Evolutionary conservation across 2,113 vertebrate genomes (phyloP).

Genomic region (Cercocebus atys): DNA sequence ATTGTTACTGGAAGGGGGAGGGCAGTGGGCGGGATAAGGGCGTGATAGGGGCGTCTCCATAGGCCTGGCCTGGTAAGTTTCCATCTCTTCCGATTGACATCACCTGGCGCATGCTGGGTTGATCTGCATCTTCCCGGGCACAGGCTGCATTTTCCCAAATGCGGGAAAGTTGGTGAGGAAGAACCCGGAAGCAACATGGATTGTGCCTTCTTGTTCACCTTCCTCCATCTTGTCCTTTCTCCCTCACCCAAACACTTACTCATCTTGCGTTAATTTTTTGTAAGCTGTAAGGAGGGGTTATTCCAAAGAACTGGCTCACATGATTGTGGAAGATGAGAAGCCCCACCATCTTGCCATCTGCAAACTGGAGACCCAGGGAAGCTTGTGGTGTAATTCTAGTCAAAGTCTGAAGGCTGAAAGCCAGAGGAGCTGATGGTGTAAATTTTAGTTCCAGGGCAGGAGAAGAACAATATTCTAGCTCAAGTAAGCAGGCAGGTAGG

Average conservation of each 20-base stretch:
- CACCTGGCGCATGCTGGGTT: no score
- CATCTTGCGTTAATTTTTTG: neutral
- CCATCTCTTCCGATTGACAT: no score
- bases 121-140: no score
- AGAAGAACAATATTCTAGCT: neutral
- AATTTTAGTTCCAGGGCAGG: neutral
- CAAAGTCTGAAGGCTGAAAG: neutral
- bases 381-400: neutral
- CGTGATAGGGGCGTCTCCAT: no score
- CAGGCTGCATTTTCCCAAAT: accelerated
- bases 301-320: neutral
- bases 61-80: no score
- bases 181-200: no score
- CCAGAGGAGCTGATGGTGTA: neutral
- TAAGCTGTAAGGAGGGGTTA: neutral
- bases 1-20: no score
- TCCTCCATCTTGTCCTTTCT: no score
- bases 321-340: neutral
- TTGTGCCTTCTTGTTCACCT: no score
- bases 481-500: neutral
- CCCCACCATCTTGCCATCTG: neutral
- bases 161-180: no score
- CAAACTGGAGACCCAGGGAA: neutral
- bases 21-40: no score
- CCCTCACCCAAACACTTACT: neutral